Conservation (phyloP, 2,113 vertebrate genomes). For the Thalassarche chlororhynchos region DNA sequence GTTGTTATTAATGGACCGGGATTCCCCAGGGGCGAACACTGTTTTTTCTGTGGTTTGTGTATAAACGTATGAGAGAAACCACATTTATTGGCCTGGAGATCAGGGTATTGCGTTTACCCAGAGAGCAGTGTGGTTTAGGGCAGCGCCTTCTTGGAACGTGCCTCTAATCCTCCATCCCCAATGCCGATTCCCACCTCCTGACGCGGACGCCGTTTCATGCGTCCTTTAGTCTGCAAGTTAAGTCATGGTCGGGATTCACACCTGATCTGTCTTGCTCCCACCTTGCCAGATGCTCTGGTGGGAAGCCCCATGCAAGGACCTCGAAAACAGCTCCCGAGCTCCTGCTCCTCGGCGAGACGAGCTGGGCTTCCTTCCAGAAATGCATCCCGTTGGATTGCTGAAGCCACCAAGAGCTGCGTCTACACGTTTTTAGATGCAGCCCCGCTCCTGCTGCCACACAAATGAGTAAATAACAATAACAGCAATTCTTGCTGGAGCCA, state of each 20-base stretch:
- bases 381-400: fast-evolving
- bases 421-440: neutral
- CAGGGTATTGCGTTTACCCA: fast-evolving
- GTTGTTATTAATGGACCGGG: neutral
- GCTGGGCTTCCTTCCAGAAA: neutral
- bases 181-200: neutral
- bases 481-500: neutral
- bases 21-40: neutral
- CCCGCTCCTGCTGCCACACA: neutral
- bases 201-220: fast-evolving
- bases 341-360: neutral
- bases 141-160: neutral
- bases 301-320: neutral
- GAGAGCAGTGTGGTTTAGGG: neutral
- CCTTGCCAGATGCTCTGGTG: neutral
- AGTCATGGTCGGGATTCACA: neutral
- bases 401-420: neutral
- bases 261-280: neutral
- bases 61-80: neutral
- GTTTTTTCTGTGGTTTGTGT: neutral
- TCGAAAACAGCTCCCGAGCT: neutral
- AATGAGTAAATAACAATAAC: neutral
- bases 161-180: neutral
- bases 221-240: neutral
- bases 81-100: neutral